These are phyloP conservation scores for Magallana ariakensis DNA, from an alignment of 1,140 invertebrate species.

Conservation along the genomic window DNA sequence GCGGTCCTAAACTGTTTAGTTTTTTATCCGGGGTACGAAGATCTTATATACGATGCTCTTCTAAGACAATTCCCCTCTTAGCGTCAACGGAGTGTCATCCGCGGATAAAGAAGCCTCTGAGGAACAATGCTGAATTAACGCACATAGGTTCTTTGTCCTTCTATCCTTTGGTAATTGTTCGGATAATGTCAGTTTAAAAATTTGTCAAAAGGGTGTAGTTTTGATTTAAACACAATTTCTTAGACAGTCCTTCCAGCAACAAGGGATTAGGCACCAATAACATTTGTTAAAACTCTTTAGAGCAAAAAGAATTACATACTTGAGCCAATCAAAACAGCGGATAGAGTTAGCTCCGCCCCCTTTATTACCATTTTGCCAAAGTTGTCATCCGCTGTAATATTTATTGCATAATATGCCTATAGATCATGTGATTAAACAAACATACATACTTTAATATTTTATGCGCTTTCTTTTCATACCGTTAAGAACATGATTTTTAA, in stretches of 20 bases:
- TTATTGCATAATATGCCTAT: conserved; percentile 15
- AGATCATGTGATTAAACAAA: conserved; percentile 34
- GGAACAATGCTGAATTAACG: background rate
- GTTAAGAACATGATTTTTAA: conserved; percentile 43
- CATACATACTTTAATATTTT: conserved; percentile 27
- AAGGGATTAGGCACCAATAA: conserved; percentile 19
- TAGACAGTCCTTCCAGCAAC: conserved; percentile 40
- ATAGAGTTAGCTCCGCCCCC: conserved; percentile 2
- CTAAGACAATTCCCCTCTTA: conserved; percentile 1
- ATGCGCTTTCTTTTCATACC: conserved; percentile 35
- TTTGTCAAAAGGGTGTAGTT: conserved; percentile 35
- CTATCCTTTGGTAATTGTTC: conserved; percentile 21
- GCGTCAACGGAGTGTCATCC: conserved; percentile 11
- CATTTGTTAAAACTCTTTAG: conserved; percentile 41
- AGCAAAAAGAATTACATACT: conserved; percentile 21
- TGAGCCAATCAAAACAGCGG: conserved; percentile 28
- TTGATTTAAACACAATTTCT: conserved; percentile 57
- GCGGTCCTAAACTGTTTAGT: background rate
- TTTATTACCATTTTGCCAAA: conserved; percentile 17
- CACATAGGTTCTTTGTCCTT: conserved; percentile 17
- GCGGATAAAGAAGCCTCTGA: background rate
- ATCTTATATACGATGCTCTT: background rate
- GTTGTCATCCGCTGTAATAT: conserved; percentile 9
- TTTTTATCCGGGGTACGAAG: background rate
- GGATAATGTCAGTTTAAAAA: conserved; percentile 25